Percentiles rank a stretch among this genome's conserved stretches.
These are phyloP conservation scores for Alexandromys fortis DNA, from an alignment of 2,113 vertebrate genomes.

Conservation along the genomic window DNA sequence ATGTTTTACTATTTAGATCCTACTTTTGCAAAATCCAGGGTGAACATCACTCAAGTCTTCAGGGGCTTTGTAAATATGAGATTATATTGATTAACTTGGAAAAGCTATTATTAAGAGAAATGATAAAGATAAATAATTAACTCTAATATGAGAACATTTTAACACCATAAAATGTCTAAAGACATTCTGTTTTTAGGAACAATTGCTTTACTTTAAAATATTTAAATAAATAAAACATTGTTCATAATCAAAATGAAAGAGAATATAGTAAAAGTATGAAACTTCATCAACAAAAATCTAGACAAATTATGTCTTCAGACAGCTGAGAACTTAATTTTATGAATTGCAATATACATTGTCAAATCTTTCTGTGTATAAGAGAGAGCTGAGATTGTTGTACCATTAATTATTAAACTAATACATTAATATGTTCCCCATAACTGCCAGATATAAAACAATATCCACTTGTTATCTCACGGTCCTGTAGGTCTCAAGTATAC, in stretches of 20 bases:
- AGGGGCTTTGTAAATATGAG: neutral
- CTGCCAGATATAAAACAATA: neutral
- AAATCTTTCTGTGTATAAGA: neutral
- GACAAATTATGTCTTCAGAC: neutral
- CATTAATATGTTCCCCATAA: neutral
- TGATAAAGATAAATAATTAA: neutral
- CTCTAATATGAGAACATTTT: neutral
- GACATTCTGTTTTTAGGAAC: neutral
- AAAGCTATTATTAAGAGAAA: neutral
- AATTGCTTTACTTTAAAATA: neutral
- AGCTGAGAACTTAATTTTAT: constrained; percentile 2
- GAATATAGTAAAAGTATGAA: neutral
- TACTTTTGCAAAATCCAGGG: neutral
- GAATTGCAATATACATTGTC: neutral
- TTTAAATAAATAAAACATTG: neutral
- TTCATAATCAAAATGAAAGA: neutral
- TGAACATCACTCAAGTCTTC: neutral
- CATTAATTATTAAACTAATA: neutral
- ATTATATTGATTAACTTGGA: neutral
- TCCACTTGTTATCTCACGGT: neutral
- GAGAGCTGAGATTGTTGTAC: neutral
- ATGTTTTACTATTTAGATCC: too few species aligned
- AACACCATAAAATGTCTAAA: neutral
- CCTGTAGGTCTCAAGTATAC: neutral
- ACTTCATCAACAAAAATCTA: neutral